A percentile compares a stretch with the other conserved stretches of the same genome.
These are phyloP conservation scores for Nicator chloris DNA, from an alignment of 2,113 vertebrate species.

Conservation along the genomic window DNA sequence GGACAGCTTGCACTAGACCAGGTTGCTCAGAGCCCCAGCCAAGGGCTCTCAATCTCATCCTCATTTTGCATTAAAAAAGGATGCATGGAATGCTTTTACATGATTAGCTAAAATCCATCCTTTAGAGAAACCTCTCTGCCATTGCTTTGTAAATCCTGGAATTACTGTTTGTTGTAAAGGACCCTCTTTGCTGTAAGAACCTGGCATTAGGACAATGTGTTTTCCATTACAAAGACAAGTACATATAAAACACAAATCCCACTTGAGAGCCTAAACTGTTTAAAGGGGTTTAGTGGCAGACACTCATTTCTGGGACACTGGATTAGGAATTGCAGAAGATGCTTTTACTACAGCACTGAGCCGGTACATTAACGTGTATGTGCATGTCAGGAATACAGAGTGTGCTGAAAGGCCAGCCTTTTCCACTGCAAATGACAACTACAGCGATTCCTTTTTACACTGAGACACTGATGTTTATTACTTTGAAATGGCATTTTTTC, in stretches of 20 bases:
- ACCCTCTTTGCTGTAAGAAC: background rate
- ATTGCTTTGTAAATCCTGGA: constrained; percentile 12
- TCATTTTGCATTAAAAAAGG: background rate
- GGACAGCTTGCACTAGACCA: background rate
- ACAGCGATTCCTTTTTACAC: background rate
- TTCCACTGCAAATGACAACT: background rate
- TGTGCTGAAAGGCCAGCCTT: background rate
- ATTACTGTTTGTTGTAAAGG: constrained; percentile 6
- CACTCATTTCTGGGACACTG: constrained; percentile 40
- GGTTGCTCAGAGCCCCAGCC: background rate
- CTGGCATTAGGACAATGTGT: constrained; percentile 3
- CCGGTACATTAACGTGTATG: background rate
- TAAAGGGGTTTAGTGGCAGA: constrained; percentile 48
- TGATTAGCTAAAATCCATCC: constrained; percentile 13
- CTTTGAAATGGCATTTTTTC: background rate
- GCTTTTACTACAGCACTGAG: background rate
- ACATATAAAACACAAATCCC: constrained; percentile 42
- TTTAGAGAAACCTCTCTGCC: background rate
- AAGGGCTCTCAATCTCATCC: background rate
- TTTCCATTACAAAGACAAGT: constrained; percentile 26
- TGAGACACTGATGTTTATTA: background rate
- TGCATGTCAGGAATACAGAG: constrained; percentile 19
- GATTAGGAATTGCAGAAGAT: constrained; percentile 34
- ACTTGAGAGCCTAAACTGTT: constrained; percentile 37
- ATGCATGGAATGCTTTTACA: background rate